Evolutionary conservation across 1,140 invertebrate species (phyloP).

Genomic region (Conus betulinus): DNA sequence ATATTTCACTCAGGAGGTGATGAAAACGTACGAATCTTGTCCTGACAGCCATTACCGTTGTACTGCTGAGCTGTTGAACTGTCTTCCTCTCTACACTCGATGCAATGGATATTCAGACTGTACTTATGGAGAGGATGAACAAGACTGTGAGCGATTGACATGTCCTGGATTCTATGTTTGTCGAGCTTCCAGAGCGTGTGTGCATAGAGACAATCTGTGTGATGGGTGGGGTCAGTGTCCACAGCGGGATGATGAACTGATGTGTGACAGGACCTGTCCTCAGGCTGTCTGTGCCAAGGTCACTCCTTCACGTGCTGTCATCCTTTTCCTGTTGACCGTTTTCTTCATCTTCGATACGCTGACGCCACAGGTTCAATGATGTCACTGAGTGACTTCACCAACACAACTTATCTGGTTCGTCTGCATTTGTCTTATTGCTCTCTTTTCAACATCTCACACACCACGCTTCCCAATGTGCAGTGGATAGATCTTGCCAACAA

Average conservation of each 20-base stretch:
- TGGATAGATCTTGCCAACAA: not conserved
- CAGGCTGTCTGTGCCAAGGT: not conserved
- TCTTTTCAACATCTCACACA: not conserved
- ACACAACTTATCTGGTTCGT: not conserved
- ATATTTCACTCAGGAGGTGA: not conserved
- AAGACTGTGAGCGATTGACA: not conserved
- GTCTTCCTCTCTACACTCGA: not conserved
- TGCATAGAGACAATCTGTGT: slow-evolving; percentile 26
- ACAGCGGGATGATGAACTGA: slow-evolving; percentile 16
- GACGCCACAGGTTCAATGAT: not conserved
- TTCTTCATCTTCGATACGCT: not conserved
- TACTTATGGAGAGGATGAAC: not conserved
- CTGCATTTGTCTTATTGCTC: not conserved
- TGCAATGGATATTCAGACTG: not conserved
- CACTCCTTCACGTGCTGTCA: not conserved
- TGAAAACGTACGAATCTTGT: not conserved
- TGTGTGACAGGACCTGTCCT: not conserved
- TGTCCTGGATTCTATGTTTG: not conserved
- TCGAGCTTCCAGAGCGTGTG: slow-evolving; percentile 2
- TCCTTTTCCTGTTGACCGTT: not conserved
- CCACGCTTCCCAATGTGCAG: not conserved
- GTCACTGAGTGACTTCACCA: not conserved
- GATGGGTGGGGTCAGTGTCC: slow-evolving; percentile 31
- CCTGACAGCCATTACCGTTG: slow-evolving; percentile 15
- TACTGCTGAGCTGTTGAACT: not conserved